Percentiles rank a stretch among this genome's conserved stretches.
phyloP scores from a whole-genome alignment of 2,888 invertebrate species.

The Cephalotes varians region DNA sequence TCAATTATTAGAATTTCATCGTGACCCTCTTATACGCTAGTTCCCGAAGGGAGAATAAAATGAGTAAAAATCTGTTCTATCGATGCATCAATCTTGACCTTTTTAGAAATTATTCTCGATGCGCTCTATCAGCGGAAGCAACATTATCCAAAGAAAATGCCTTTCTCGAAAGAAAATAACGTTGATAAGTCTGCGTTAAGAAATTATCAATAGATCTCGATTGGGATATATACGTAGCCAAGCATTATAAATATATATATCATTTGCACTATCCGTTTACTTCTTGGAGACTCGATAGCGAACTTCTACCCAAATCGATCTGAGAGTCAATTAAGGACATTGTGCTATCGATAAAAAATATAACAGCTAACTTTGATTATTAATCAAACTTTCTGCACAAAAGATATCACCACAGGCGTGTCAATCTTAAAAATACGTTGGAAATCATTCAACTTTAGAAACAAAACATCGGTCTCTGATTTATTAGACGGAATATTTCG shows the following conservation, averaged over 20 bases:
- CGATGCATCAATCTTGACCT: slow-evolving; percentile 42
- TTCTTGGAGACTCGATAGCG: not conserved
- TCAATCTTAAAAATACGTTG: not conserved
- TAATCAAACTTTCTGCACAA: not conserved
- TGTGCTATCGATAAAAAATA: not conserved
- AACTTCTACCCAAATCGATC: not conserved
- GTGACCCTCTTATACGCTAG: slow-evolving; percentile 34
- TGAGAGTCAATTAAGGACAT: not conserved
- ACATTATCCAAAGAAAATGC: not conserved
- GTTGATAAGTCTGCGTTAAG: slow-evolving; percentile 1
- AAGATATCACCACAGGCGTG: not conserved
- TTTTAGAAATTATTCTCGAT: slow-evolving; percentile 19
- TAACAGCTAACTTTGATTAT: not conserved
- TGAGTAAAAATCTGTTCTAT: slow-evolving; percentile 37
- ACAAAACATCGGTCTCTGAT: not conserved
- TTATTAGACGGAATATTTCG: not conserved
- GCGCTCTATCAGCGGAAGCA: not conserved
- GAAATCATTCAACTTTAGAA: not conserved
- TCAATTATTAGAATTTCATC: slow-evolving; percentile 64
- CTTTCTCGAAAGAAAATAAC: not conserved
- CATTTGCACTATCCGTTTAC: not conserved
- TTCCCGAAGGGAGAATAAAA: slow-evolving; percentile 45
- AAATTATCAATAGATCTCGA: not conserved
- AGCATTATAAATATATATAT: not conserved
- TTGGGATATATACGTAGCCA: not conserved